These are phyloP conservation scores for Dasyprocta punctata DNA, from an alignment of 2,113 vertebrate species.

Conservation along the genomic window DNA sequence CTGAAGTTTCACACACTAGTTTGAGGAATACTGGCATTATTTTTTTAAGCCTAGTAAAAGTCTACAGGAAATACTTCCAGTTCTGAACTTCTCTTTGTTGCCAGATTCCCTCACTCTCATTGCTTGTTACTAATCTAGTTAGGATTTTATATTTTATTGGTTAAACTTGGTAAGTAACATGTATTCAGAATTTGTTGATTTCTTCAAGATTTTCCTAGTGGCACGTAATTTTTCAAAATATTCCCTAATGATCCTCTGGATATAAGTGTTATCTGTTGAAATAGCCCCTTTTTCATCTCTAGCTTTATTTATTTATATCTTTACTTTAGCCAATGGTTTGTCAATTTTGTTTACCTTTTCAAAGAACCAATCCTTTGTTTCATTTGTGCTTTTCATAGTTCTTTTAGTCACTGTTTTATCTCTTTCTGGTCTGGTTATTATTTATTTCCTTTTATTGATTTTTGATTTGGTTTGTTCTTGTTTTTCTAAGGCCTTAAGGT, in stretches of 20 bases:
- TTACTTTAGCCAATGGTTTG: not conserved
- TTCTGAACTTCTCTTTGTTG: not conserved
- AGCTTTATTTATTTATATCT: not conserved
- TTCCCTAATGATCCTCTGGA: not conserved
- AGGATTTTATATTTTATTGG: too few relatives aligned
- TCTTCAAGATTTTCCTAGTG: not conserved
- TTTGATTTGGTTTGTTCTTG: not conserved
- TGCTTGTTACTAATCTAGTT: too few relatives aligned
- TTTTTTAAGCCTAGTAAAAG: too few relatives aligned
- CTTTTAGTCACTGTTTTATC: not conserved
- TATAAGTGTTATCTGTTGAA: not conserved
- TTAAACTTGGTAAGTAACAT: too few relatives aligned
- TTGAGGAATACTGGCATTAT: too few relatives aligned
- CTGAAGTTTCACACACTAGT: too few relatives aligned
- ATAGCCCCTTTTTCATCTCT: not conserved
- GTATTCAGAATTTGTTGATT: too few relatives aligned
- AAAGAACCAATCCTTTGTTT: not conserved
- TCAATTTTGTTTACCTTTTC: not conserved
- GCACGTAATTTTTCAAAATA: not conserved
- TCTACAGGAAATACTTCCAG: too few relatives aligned
- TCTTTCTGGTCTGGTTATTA: not conserved
- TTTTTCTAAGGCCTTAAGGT: not conserved
- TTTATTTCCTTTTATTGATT: not conserved
- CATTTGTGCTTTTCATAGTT: not conserved
- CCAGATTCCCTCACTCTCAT: not conserved